Conservation (phyloP, 1,140 invertebrate genomes). For the Ceratoteleas bidentatus region DNA sequence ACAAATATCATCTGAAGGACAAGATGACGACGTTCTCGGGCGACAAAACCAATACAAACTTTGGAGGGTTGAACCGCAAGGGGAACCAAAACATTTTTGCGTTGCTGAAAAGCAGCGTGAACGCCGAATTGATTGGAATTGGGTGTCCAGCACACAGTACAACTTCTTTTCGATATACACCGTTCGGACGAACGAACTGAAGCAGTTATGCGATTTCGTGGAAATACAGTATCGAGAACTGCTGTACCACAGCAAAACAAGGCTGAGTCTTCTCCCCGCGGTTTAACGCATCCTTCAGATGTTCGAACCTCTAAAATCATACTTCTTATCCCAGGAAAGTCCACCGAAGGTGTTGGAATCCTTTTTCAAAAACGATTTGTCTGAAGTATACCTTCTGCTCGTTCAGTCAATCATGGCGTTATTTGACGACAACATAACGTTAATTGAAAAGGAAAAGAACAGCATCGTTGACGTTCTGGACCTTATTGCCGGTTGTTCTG, state of each 20-base stretch:
- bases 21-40: constrained; percentile 69
- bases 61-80: constrained; percentile 60
- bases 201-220: constrained; percentile 64
- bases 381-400: constrained; percentile 27
- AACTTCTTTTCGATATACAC: constrained; percentile 70
- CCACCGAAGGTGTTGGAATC: constrained; percentile 19
- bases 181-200: constrained; percentile 61
- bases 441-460: constrained; percentile 33
- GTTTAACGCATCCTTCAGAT: no score
- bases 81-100: constrained; percentile 63
- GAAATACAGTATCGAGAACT: constrained; percentile 58
- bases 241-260: no score
- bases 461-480: constrained; percentile 29
- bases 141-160: constrained; percentile 69
- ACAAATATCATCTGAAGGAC: constrained; percentile 31
- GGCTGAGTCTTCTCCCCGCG: no score
- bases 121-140: constrained; percentile 51
- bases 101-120: constrained; percentile 54
- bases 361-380: constrained; percentile 25
- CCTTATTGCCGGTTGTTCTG: constrained; percentile 10
- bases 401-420: constrained; percentile 34
- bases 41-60: constrained; percentile 71
- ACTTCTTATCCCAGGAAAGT: constrained; percentile 47
- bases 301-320: no score
- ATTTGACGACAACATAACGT: constrained; percentile 20